phyloP scores from a whole-genome alignment of 2,113 vertebrate species.

The Apodemus speciosus region DNA sequence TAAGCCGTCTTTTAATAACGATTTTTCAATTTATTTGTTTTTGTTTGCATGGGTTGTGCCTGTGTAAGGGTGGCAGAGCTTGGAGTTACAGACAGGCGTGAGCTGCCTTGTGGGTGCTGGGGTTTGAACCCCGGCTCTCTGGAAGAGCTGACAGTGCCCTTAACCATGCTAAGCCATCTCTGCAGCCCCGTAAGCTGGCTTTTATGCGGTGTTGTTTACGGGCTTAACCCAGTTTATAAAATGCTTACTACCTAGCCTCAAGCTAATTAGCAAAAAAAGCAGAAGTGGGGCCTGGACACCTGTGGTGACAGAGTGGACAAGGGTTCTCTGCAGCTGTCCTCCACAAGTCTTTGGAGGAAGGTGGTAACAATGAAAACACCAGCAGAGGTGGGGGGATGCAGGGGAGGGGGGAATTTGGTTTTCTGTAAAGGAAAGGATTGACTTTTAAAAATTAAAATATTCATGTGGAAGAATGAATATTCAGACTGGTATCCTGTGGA shows the following conservation, averaged over 20 bases:
- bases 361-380: too few species aligned
- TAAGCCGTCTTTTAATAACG: background rate
- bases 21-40: background rate
- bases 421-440: background rate
- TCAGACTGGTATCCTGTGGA: too few species aligned
- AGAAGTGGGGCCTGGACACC: background rate
- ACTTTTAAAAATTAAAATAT: background rate
- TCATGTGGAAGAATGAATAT: background rate
- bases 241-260: background rate
- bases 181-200: too few species aligned
- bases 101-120: too few species aligned
- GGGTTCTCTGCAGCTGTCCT: background rate
- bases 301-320: background rate
- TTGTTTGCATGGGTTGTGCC: too few species aligned
- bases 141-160: too few species aligned
- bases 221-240: background rate
- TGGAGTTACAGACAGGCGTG: too few species aligned
- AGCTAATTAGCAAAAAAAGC: background rate
- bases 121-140: too few species aligned
- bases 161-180: too few species aligned
- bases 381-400: background rate
- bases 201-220: background rate
- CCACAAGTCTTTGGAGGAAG: background rate
- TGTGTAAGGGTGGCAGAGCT: too few species aligned
- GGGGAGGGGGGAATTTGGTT: background rate